A percentile compares a stretch with the other conserved stretches of the same genome.
These are phyloP conservation scores for Mellilla xanthometata DNA, from an alignment of 2,888 invertebrate species.

Conservation along the genomic window DNA sequence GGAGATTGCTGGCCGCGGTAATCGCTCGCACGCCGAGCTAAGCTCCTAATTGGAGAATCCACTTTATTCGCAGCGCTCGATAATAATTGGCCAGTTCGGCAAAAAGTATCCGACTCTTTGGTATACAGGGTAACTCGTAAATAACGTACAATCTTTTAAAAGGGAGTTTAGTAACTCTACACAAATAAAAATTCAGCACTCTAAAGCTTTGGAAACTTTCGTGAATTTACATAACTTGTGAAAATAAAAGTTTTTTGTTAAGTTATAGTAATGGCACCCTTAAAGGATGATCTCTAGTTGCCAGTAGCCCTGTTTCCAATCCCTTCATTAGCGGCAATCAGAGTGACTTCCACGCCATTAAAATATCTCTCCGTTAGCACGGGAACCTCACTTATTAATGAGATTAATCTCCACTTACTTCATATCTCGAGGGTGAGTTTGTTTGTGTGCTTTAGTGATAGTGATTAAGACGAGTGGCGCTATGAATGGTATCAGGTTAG, in stretches of 20 bases:
- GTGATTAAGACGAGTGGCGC: neutral
- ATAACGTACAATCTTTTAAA: too few species aligned
- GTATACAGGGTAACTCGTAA: too few species aligned
- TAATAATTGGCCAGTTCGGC: neutral
- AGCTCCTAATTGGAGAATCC: neutral
- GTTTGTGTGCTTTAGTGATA: conserved; percentile 5
- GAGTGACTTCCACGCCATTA: neutral
- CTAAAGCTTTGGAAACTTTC: too few species aligned
- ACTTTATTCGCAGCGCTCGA: neutral
- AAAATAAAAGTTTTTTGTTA: too few species aligned
- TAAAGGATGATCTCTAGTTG: too few species aligned
- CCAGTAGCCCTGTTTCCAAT: too few species aligned
- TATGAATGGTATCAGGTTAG: neutral
- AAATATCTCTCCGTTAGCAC: neutral
- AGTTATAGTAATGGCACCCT: too few species aligned
- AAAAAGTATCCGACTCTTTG: conserved; percentile 4
- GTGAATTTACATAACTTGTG: too few species aligned
- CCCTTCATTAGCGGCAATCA: conserved; percentile 6
- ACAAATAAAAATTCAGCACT: too few species aligned
- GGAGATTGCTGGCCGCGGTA: too few species aligned
- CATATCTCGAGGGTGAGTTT: conserved; percentile 9
- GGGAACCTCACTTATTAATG: conserved; percentile 8
- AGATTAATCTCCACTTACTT: conserved; percentile 23
- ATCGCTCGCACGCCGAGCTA: neutral
- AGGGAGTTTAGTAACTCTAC: too few species aligned